Conservation (phyloP, 2,113 vertebrate species). For the Sturnus vulgaris region DNA sequence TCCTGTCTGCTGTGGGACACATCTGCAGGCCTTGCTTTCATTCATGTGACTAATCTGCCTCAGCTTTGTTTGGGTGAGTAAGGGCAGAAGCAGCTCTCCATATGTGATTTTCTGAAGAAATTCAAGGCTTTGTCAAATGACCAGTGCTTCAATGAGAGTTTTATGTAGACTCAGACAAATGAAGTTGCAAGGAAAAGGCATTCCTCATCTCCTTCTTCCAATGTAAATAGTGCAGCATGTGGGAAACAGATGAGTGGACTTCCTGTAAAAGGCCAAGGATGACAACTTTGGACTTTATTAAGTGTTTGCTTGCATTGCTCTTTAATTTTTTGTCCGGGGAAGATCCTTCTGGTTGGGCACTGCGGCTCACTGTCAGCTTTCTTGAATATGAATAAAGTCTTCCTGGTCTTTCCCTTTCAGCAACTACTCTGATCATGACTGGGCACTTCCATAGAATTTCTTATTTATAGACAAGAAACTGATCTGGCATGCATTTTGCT, state of each 20-base stretch:
- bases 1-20: not conserved
- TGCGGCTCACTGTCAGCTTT: not conserved
- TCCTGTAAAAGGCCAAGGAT: not conserved
- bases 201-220: not conserved
- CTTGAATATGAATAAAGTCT: not conserved
- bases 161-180: not conserved
- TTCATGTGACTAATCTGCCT: not conserved
- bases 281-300: not conserved
- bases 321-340: not conserved
- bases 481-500: not conserved
- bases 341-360: not conserved
- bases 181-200: not conserved
- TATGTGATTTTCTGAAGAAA: not conserved
- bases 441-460: not conserved
- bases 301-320: not conserved
- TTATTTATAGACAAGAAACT: not conserved
- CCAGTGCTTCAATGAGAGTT: not conserved
- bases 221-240: not conserved
- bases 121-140: not conserved
- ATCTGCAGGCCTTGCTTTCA: not conserved
- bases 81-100: not conserved
- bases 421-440: fast-evolving
- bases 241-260: not conserved
- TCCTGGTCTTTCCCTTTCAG: not conserved
- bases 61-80: not conserved